Percentiles rank a stretch among this genome's conserved stretches.
phyloP scores from a whole-genome alignment of 2,888 invertebrate genomes.

The Aphidius colemani region DNA sequence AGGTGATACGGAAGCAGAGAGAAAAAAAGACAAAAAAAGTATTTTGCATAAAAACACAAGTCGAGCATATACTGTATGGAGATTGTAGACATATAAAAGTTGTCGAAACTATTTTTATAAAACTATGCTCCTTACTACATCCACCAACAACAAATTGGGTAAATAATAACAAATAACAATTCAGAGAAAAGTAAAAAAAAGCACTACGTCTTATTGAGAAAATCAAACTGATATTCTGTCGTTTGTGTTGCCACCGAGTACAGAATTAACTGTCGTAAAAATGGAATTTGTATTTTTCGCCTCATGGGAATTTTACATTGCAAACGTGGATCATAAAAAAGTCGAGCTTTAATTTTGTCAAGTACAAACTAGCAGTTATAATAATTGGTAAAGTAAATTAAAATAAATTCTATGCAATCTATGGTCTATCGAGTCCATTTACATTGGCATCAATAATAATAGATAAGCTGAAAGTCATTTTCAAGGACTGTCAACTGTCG shows the following conservation, averaged over 20 bases:
- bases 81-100: background rate
- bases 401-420: too few relatives aligned
- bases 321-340: conserved; percentile 4
- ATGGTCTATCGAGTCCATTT: too few relatives aligned
- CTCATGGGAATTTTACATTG: conserved; percentile 23
- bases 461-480: too few relatives aligned
- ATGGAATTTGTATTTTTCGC: conserved; percentile 45
- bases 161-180: background rate
- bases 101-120: conserved; percentile 16
- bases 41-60: background rate
- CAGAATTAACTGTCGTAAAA: conserved; percentile 45
- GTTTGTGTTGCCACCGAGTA: conserved; percentile 24
- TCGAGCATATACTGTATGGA: background rate
- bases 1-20: too few relatives aligned
- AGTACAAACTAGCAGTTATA: too few relatives aligned
- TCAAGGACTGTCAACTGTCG: too few relatives aligned
- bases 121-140: background rate
- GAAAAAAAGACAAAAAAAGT: too few relatives aligned
- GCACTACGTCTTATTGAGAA: background rate
- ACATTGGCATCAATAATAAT: too few relatives aligned
- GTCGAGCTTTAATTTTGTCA: background rate
- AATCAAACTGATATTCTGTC: conserved; percentile 14
- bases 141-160: background rate
- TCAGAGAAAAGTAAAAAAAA: background rate
- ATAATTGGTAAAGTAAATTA: too few relatives aligned